phyloP scores from a whole-genome alignment of 2,797 vertebrate genomes.

The Lutjanus argentimaculatus region DNA sequence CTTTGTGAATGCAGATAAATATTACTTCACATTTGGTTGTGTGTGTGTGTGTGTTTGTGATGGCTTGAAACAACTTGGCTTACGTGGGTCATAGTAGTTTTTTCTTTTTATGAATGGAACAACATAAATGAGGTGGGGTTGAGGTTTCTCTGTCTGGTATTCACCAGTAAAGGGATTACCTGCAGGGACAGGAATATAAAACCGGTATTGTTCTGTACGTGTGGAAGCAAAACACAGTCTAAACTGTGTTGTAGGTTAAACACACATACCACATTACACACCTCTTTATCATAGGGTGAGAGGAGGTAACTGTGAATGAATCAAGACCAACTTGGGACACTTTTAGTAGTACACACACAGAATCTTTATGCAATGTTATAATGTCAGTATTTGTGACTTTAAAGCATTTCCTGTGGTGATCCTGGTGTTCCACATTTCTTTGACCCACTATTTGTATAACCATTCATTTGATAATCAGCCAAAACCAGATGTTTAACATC shows the following conservation, averaged over 20 bases:
- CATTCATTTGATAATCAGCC: background rate
- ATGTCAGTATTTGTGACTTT: background rate
- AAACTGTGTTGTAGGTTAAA: conserved; percentile 18
- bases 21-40: background rate
- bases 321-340: background rate
- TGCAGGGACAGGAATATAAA: background rate
- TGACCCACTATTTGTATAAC: background rate
- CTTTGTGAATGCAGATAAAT: background rate
- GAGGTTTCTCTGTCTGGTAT: background rate
- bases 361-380: background rate
- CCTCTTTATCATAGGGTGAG: background rate
- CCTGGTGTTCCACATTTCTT: background rate
- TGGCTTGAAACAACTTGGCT: background rate
- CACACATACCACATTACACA: background rate
- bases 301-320: background rate
- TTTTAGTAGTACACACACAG: fast-evolving
- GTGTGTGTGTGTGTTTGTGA: background rate
- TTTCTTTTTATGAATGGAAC: conserved; percentile 19
- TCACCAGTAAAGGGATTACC: background rate
- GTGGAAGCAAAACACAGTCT: background rate
- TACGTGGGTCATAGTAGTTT: background rate
- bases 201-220: background rate
- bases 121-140: background rate
- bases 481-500: background rate
- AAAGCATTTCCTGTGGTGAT: background rate